Evolutionary conservation across 2,888 invertebrate species (phyloP), one percentile per base, ranked within the genome.

Genomic region (Polydrusus pterygomalis): DNA sequence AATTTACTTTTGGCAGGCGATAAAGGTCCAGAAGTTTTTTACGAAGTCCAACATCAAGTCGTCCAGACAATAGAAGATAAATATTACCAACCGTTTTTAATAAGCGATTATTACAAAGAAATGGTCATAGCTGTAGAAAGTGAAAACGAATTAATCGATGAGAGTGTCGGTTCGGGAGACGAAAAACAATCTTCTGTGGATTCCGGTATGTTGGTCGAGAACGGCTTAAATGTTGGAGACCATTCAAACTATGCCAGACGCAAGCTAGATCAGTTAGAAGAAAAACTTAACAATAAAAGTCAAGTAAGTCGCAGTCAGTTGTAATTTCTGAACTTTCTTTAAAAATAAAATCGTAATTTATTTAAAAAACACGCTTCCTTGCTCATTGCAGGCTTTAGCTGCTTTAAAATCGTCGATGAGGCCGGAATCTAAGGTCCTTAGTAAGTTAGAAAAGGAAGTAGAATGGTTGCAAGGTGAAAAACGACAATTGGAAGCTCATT

Each of bases 71-170:
- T 97, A 75, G 95, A 96, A 85, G 94, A 96, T 80, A 95, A 96
- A 86, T 95, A 96, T 87, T 97, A 96, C 87, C 94, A 95, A 68
- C 93, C 96, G 1, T 97, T 97, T 86, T 90, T 97, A 70, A 91
- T 96, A 74, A 96, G 96, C 84, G 95, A 96, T 79, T 93, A 95
- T 82, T 97, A 96, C 85, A 93, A 93, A 79, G 92, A 92, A 74
- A 90, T 94, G 88, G 87, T 93, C 30, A 90, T 90, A 54, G 92
- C 93, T 67, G 89, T 93, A 51, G 91, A 92, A 63, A 91, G 89
- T 25, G 91, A 92, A 80, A 84, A 84, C 60, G 86, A 85, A 67
- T 71, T 90, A 65, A 87, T 90, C 78, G 87, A 85, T 11, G 89
- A 89, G 74, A 89, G 88, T 0, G 77, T 75, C 34, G 88, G 89